Evolutionary conservation across 2,113 vertebrate genomes (phyloP).

Genomic region (Elephantulus edwardii): DNA sequence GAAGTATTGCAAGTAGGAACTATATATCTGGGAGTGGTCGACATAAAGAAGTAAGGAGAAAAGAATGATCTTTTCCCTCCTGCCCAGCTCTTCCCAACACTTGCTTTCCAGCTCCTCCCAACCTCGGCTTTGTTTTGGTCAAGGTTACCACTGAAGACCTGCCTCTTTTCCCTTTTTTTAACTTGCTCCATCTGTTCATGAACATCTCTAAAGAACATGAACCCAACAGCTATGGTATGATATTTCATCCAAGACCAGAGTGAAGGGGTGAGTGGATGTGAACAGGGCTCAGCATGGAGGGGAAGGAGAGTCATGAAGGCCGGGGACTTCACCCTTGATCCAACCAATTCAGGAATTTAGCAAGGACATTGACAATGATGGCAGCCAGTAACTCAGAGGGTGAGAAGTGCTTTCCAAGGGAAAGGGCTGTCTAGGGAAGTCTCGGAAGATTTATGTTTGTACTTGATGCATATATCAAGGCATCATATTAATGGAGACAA

Average conservation of each 20-base stretch:
- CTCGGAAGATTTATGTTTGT: neutral
- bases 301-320: neutral
- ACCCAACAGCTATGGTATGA: neutral
- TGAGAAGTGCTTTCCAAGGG: neutral
- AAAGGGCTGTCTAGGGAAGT: neutral
- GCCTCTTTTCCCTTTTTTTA: too few relatives aligned
- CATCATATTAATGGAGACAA: neutral
- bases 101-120: neutral
- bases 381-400: neutral
- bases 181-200: neutral
- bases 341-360: neutral
- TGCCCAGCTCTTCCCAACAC: neutral
- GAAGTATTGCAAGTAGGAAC: neutral
- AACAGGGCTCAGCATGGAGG: neutral
- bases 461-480: neutral
- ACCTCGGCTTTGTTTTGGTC: neutral
- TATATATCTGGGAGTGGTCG: neutral
- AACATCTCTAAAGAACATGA: too few relatives aligned
- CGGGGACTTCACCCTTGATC: neutral
- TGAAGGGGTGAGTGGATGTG: neutral
- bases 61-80: neutral
- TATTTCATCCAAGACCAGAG: neutral
- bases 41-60: neutral
- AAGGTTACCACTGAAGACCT: neutral
- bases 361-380: neutral